Evolutionary conservation across 2,113 vertebrate genomes (phyloP).

Genomic region (Ciconia boyciana): DNA sequence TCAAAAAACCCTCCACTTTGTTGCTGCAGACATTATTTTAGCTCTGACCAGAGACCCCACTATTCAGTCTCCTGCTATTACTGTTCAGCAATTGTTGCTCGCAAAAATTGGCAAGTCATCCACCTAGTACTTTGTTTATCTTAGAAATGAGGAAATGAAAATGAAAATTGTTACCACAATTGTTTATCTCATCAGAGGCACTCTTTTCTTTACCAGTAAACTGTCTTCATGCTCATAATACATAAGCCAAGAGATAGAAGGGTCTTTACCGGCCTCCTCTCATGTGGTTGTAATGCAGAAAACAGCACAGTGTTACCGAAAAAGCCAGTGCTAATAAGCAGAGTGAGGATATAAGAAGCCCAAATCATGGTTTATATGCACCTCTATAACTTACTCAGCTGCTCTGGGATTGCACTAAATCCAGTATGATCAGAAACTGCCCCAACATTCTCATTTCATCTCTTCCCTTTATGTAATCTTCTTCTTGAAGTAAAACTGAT

Average conservation of each 20-base stretch:
- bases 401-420: background rate
- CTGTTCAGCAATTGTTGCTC: background rate
- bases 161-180: background rate
- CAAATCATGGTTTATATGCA: background rate
- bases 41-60: background rate
- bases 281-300: background rate
- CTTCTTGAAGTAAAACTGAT: background rate
- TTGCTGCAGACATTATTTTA: background rate
- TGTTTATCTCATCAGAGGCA: background rate
- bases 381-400: fast-evolving
- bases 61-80: background rate
- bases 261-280: background rate
- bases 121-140: background rate
- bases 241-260: background rate
- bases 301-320: background rate
- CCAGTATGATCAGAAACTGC: background rate
- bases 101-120: background rate
- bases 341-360: background rate
- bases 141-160: background rate
- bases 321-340: background rate
- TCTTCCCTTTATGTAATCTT: background rate
- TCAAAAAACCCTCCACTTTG: background rate
- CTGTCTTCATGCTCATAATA: background rate
- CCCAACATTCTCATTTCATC: background rate
- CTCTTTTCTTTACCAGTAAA: background rate